A percentile compares a stretch with the other conserved stretches of the same genome.
These are phyloP conservation scores for Mayetiola destructor DNA, from an alignment of 2,888 invertebrate genomes.

Conservation along the genomic window DNA sequence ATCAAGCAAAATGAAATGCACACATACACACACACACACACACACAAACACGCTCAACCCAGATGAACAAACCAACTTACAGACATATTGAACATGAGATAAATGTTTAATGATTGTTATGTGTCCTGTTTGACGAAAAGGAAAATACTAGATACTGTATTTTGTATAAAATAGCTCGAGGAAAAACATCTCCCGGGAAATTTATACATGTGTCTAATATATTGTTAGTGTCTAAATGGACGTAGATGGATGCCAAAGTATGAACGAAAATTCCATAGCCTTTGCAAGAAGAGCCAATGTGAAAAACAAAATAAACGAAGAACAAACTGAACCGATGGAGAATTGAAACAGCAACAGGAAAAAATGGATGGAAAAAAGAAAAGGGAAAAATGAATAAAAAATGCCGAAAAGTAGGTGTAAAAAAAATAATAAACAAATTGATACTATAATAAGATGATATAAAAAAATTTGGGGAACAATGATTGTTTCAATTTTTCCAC, in stretches of 20 bases:
- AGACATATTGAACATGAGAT: constrained; percentile 11
- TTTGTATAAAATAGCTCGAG: constrained; percentile 8
- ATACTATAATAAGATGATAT: constrained; percentile 10
- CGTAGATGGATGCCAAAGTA: constrained; percentile 12
- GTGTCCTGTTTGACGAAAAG: constrained; percentile 13
- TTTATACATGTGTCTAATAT: constrained; percentile 11
- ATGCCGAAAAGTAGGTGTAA: background rate
- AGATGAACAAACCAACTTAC: constrained; percentile 3
- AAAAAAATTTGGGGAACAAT: no score
- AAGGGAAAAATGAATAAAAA: background rate
- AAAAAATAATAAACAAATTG: constrained; percentile 11
- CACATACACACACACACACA: no score
- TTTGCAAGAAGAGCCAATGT: background rate
- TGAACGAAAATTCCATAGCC: constrained; percentile 6
- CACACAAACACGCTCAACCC: constrained; percentile 10
- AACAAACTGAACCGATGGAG: background rate
- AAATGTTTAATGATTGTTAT: constrained; percentile 13
- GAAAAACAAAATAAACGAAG: background rate
- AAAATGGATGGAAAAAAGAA: background rate
- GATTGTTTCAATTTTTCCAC: no score
- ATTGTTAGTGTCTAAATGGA: constrained; percentile 12
- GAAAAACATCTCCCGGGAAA: constrained; percentile 12
- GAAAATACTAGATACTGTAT: constrained; percentile 11
- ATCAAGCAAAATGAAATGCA: no score
- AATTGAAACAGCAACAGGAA: background rate